Evolutionary conservation across 2,797 vertebrate genomes (phyloP).

Genomic region (Sandelia bainsii): DNA sequence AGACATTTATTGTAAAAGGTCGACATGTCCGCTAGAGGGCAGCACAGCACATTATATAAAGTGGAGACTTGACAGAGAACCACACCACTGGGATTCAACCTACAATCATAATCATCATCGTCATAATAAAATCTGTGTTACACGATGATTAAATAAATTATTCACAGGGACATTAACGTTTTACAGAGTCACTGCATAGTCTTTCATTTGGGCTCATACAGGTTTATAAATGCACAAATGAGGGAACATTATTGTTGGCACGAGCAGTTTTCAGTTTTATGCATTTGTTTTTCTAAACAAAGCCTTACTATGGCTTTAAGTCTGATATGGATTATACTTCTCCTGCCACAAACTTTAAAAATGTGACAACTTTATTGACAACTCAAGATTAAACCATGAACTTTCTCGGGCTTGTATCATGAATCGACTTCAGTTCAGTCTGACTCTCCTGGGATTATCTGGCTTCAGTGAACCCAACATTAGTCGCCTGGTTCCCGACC

Average conservation of each 20-base stretch:
- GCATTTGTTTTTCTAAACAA: too few species aligned
- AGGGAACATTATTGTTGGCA: too few species aligned
- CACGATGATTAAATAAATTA: not conserved
- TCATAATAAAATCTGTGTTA: not conserved
- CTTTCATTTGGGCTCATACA: not conserved
- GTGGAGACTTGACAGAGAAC: not conserved
- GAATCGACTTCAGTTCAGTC: too few species aligned
- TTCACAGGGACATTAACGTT: not conserved
- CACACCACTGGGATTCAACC: not conserved
- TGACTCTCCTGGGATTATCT: too few species aligned
- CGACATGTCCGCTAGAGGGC: conserved; percentile 33
- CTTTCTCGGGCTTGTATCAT: not conserved
- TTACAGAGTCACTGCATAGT: too few species aligned
- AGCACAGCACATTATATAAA: conserved; percentile 6
- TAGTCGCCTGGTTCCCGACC: too few species aligned
- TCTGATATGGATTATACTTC: not conserved
- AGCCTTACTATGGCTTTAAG: not conserved
- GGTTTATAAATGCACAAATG: not conserved
- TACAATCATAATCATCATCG: too few species aligned
- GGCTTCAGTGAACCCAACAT: too few species aligned
- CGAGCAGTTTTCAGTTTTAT: not conserved
- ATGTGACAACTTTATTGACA: not conserved
- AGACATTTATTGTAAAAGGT: conserved; percentile 8
- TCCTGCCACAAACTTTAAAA: not conserved
- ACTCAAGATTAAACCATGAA: not conserved